Conservation (phyloP, 2,113 vertebrate genomes). For the Pygoscelis adeliae region DNA sequence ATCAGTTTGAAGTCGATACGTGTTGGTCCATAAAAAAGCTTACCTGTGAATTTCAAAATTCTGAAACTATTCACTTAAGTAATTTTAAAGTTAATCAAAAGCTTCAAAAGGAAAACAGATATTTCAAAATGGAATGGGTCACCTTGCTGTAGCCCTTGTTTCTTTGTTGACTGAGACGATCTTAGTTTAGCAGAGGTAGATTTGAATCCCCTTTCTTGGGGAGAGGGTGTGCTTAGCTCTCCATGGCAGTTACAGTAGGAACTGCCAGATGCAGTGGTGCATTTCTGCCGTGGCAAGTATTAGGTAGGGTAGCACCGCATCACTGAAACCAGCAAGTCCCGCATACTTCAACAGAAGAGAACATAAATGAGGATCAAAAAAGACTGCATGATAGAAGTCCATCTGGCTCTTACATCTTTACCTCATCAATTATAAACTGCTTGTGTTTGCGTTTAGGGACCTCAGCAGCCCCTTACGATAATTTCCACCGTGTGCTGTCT, state of each 20-base stretch:
- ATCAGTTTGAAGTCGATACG: neutral
- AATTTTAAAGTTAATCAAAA: neutral
- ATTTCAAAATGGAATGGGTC: neutral
- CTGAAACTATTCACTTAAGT: neutral
- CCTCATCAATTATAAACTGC: constrained; percentile 34
- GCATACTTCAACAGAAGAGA: rapidly evolving
- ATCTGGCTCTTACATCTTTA: neutral
- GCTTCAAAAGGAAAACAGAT: neutral
- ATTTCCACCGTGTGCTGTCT: neutral
- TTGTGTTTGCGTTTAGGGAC: neutral
- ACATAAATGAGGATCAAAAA: neutral
- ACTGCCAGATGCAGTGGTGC: neutral
- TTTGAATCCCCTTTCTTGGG: neutral
- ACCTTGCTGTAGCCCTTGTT: neutral
- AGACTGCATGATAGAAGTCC: neutral
- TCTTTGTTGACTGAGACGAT: neutral
- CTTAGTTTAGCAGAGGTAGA: neutral
- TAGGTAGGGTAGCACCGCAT: neutral
- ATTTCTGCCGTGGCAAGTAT: rapidly evolving
- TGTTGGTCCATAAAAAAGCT: neutral
- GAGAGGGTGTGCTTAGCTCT: neutral
- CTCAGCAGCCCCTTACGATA: neutral
- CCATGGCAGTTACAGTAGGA: neutral
- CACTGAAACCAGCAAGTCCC: neutral
- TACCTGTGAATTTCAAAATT: neutral